These are phyloP conservation scores for Apotomis turbidana DNA, from an alignment of 2,888 invertebrate species.

Conservation along the genomic window DNA sequence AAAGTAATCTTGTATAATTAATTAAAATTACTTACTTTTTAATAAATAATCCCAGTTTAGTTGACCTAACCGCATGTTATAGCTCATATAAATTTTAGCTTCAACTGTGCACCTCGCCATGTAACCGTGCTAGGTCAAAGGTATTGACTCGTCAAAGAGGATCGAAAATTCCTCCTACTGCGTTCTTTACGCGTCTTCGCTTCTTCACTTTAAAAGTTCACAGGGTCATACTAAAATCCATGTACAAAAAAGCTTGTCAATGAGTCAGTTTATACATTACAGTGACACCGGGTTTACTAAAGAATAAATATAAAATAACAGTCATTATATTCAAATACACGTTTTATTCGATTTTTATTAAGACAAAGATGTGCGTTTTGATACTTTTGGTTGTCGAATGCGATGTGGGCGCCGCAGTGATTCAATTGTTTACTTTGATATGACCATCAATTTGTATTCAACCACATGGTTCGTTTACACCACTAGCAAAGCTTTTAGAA, in stretches of 20 bases:
- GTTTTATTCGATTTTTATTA: constrained; percentile 33
- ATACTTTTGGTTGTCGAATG: constrained; percentile 34
- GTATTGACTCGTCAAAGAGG: not conserved
- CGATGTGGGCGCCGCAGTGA: constrained; percentile 56
- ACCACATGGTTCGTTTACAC: constrained; percentile 61
- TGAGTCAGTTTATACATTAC: constrained; percentile 33
- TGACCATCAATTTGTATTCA: constrained; percentile 58
- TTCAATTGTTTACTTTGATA: constrained; percentile 72
- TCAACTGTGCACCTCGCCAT: too few species aligned
- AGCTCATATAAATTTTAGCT: too few species aligned
- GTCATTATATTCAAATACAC: constrained; percentile 24
- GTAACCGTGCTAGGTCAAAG: too few species aligned
- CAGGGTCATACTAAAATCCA: constrained; percentile 18
- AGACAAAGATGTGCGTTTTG: constrained; percentile 38
- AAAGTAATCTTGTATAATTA: too few species aligned
- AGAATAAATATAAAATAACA: constrained; percentile 30
- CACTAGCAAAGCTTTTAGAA: constrained; percentile 43
- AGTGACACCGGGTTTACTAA: constrained; percentile 30
- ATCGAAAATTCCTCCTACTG: not conserved
- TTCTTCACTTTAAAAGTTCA: constrained; percentile 23
- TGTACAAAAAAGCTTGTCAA: constrained; percentile 26
- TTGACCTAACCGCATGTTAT: too few species aligned
- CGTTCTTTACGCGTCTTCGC: constrained; percentile 21
- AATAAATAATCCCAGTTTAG: too few species aligned
- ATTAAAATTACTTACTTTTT: too few species aligned